Conservation (phyloP, 2,888 invertebrate genomes). For the Rotaria sp. region DNA sequence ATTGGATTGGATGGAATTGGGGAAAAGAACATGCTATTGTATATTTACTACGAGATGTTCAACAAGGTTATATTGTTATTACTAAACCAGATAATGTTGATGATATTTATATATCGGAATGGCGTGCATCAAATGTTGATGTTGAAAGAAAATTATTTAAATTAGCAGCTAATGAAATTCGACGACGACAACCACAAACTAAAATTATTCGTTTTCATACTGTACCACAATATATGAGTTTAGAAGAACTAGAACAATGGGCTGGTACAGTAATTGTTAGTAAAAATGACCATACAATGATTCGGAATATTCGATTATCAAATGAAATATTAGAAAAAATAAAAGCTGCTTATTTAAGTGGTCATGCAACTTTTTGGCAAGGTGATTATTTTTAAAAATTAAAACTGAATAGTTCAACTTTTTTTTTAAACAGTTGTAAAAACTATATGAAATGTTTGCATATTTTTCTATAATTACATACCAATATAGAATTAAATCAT, state of each 20-base stretch:
- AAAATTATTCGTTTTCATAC: not conserved
- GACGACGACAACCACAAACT: not conserved
- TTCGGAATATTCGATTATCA: not conserved
- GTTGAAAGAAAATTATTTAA: not conserved
- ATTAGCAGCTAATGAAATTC: not conserved
- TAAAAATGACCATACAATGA: not conserved
- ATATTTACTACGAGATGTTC: not conserved
- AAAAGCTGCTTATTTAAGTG: not conserved
- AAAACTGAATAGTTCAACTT: not conserved
- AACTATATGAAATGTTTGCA: not conserved
- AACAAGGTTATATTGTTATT: not conserved
- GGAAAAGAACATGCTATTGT: not conserved
- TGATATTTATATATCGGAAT: not conserved
- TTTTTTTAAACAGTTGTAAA: not conserved
- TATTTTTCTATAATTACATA: not conserved
- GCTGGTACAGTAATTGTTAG: not conserved
- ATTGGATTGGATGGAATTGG: not conserved
- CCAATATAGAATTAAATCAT: too few species aligned
- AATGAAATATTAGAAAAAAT: not conserved
- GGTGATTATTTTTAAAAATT: conserved; percentile 1
- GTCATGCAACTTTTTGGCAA: not conserved
- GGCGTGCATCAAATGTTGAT: not conserved
- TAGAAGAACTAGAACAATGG: not conserved
- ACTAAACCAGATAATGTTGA: not conserved
- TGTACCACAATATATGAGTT: not conserved